A percentile compares a stretch with the other conserved stretches of the same genome.
phyloP scores from a whole-genome alignment of 2,888 invertebrate genomes.

The Zygaena filipendulae region DNA sequence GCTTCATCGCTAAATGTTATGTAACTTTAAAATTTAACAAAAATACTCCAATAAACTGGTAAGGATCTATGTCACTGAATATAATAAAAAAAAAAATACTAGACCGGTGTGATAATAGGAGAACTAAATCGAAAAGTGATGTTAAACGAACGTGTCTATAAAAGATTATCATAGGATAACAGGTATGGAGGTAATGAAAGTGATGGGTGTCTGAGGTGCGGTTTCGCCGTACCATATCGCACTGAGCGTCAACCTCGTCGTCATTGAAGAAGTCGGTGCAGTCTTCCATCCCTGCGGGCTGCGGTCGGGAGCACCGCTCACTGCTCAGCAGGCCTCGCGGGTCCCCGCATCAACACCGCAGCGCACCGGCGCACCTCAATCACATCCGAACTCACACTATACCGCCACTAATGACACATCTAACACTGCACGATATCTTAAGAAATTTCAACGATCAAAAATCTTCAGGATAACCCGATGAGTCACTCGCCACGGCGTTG shows the following conservation, averaged over 20 bases:
- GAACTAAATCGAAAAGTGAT: no score
- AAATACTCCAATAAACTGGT: no score
- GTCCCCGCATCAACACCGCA: slow-evolving; percentile 58
- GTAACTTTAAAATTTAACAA: no score
- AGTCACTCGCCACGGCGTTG: slow-evolving; percentile 46
- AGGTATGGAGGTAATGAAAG: no score
- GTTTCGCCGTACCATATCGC: slow-evolving; percentile 53
- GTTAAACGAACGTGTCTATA: no score
- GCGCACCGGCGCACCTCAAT: slow-evolving; percentile 53
- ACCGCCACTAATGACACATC: slow-evolving; percentile 25
- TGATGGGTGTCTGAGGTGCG: no score
- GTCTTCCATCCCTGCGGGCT: slow-evolving; percentile 63
- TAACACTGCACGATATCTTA: slow-evolving; percentile 34
- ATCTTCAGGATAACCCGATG: slow-evolving; percentile 52
- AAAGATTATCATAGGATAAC: no score
- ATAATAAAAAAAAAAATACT: no score
- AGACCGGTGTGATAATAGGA: no score
- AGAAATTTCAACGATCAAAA: slow-evolving; percentile 33
- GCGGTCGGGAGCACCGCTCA: slow-evolving; percentile 37
- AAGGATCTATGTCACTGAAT: no score
- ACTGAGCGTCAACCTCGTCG: slow-evolving; percentile 63
- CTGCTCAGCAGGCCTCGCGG: slow-evolving; percentile 37
- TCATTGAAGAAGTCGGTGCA: slow-evolving; percentile 62
- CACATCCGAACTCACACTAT: slow-evolving; percentile 52
- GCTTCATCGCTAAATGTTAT: no score